A percentile compares a stretch with the other conserved stretches of the same genome.
Conservation (phyloP, 2,888 invertebrate genomes). For the Zygothrica quintamaculata region DNA sequence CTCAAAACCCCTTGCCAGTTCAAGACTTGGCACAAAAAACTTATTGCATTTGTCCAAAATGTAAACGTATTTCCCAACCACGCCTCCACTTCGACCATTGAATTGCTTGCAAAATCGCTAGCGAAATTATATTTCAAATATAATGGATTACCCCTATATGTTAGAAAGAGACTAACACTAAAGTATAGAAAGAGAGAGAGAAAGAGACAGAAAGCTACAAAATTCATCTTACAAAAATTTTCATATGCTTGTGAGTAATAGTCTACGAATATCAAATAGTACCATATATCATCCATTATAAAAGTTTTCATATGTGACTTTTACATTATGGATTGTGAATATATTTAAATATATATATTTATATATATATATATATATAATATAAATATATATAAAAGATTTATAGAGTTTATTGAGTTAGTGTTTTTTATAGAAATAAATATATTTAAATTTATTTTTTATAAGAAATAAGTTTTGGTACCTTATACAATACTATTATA, state of each 20-base stretch:
- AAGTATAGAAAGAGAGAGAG: background rate
- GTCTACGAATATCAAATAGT: conserved; percentile 23
- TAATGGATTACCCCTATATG: conserved; percentile 61
- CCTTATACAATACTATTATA: no score
- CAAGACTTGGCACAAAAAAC: conserved; percentile 35
- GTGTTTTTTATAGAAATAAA: no score
- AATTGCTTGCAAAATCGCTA: conserved; percentile 25
- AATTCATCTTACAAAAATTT: conserved; percentile 33
- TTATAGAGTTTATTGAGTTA: no score
- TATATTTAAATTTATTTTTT: no score
- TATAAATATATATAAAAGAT: no score
- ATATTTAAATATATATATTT: background rate
- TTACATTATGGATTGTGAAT: conserved; percentile 15
- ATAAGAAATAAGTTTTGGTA: no score
- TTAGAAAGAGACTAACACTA: background rate
- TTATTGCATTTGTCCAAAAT: conserved; percentile 49
- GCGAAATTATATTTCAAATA: conserved; percentile 64
- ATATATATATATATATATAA: background rate
- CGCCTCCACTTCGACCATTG: conserved; percentile 25
- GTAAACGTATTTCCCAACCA: conserved; percentile 26
- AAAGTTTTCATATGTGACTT: conserved; percentile 31
- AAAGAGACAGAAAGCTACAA: conserved; percentile 7
- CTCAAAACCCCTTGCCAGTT: background rate
- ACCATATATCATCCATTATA: conserved; percentile 37
- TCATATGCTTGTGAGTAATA: conserved; percentile 49